These are phyloP conservation scores for Acrobeloides nanus DNA, from an alignment of 2,888 invertebrate species.

Conservation along the genomic window DNA sequence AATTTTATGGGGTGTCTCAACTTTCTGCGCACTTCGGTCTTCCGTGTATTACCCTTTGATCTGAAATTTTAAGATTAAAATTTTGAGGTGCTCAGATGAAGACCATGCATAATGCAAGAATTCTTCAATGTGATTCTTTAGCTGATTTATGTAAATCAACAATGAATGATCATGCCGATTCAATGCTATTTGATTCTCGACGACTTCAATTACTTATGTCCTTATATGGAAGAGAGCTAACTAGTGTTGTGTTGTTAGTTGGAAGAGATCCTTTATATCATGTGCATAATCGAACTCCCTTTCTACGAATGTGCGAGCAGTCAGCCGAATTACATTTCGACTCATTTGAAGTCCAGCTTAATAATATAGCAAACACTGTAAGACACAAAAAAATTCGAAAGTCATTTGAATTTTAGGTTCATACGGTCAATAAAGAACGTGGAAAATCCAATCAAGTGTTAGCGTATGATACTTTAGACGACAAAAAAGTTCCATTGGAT, in stretches of 20 bases:
- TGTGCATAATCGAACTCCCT: constrained; percentile 56
- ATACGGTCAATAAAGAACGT: constrained; percentile 7
- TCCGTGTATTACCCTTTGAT: too few species aligned
- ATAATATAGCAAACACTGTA: constrained; percentile 33
- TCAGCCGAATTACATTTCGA: constrained; percentile 92
- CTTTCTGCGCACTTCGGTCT: too few species aligned
- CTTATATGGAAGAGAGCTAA: constrained; percentile 81
- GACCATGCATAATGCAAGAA: constrained; percentile 92
- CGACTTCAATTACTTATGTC: constrained; percentile 76
- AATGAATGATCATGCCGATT: too few species aligned
- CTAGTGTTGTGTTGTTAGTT: constrained; percentile 76
- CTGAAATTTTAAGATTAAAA: neutral
- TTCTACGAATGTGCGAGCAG: constrained; percentile 67
- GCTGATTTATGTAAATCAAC: constrained; percentile 18
- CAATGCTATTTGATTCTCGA: constrained; percentile 62
- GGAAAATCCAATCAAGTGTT: constrained; percentile 16
- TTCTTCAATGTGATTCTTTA: constrained; percentile 70
- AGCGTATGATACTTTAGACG: constrained; percentile 15
- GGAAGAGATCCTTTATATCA: constrained; percentile 65
- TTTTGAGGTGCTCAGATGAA: constrained; percentile 79
- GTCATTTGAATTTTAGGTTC: constrained; percentile 17
- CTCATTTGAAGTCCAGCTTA: constrained; percentile 75
- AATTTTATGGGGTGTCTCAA: too few species aligned
- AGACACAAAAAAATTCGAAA: too few species aligned
- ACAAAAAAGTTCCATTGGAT: constrained; percentile 7